Conservation (phyloP, 2,113 vertebrate species). For the cat (Felis catus) region DNA sequence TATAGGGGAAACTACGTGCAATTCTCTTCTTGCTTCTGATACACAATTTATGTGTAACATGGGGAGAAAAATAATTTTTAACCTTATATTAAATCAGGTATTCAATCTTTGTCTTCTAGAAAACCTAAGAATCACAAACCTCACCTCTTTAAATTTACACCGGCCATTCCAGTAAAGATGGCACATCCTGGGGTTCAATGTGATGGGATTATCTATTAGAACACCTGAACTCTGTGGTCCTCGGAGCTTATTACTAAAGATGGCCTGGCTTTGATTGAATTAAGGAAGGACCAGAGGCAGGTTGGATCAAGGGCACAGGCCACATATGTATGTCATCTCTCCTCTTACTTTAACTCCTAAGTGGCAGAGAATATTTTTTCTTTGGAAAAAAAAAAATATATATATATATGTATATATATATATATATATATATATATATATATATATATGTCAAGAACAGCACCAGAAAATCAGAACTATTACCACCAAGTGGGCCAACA, state of each 20-base stretch:
- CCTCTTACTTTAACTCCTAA: not conserved
- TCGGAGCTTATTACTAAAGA: not conserved
- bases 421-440: too few relatives aligned
- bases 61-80: not conserved
- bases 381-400: not conserved
- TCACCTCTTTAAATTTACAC: not conserved
- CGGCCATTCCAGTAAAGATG: not conserved
- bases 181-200: not conserved
- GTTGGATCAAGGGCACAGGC: not conserved
- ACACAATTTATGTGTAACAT: not conserved
- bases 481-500: not conserved
- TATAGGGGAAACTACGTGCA: not conserved
- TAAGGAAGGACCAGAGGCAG: not conserved
- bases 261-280: not conserved
- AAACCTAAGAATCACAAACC: not conserved
- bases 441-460: not conserved
- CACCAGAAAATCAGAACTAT: constrained; percentile 44
- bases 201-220: not conserved
- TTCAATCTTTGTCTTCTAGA: not conserved
- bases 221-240: not conserved
- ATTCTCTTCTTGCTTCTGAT: not conserved
- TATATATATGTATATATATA: not conserved
- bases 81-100: not conserved
- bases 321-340: not conserved
- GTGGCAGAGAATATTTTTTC: not conserved